Conservation (phyloP, 1,140 invertebrate genomes). For the Protaetia brevitarsis region DNA sequence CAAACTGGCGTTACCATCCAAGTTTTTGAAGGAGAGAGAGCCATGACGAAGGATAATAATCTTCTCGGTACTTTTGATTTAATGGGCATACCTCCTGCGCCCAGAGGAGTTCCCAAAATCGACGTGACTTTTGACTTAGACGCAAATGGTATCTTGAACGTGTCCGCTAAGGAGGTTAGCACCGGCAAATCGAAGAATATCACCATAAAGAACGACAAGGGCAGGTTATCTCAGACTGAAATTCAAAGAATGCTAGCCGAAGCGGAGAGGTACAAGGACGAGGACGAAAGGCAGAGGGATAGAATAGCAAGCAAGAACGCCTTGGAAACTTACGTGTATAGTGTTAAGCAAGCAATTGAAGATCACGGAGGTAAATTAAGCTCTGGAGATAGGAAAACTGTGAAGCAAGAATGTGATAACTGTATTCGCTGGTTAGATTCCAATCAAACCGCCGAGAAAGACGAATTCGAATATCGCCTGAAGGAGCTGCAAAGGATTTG, state of each 20-base stretch:
- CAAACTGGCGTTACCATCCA: constrained; percentile 70
- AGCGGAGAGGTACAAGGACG: constrained; percentile 57
- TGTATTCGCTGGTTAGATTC: constrained; percentile 63
- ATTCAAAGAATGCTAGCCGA: constrained; percentile 78
- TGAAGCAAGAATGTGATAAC: constrained; percentile 57
- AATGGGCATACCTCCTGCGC: constrained; percentile 76
- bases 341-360: constrained; percentile 49
- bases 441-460: constrained; percentile 61
- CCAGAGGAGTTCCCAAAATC: constrained; percentile 60
- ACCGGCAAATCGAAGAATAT: constrained; percentile 59
- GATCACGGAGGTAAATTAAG: constrained; percentile 42
- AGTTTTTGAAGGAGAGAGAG: constrained; percentile 78
- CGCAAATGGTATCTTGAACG: constrained; percentile 67
- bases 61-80: constrained; percentile 67
- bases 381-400: constrained; percentile 48
- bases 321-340: constrained; percentile 70
- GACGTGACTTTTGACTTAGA: constrained; percentile 56
- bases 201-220: constrained; percentile 81
- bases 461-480: constrained; percentile 60
- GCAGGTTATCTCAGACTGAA: constrained; percentile 72
- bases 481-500: constrained; percentile 52
- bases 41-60: constrained; percentile 67
- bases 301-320: constrained; percentile 63
- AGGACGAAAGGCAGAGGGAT: constrained; percentile 57
- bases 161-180: constrained; percentile 54